Evolutionary conservation across 2,888 invertebrate genomes (phyloP).

Genomic region (Drosophila meridionalis): DNA sequence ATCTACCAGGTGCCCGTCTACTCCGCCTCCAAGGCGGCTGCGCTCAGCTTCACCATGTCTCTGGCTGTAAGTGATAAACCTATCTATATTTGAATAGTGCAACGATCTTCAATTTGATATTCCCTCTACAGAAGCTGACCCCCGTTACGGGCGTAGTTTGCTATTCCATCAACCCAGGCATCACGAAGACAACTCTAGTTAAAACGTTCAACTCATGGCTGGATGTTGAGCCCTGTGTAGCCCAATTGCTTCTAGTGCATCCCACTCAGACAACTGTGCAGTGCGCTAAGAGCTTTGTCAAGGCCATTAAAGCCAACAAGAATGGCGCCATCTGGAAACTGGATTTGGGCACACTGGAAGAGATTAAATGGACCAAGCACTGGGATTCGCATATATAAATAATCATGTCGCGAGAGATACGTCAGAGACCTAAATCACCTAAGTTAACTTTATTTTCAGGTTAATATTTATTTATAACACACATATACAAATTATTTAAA

Average conservation of each 20-base stretch:
- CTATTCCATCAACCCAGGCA: constrained; percentile 72
- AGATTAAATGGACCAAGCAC: constrained; percentile 66
- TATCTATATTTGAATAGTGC: rapidly evolving
- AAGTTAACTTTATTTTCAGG: neutral
- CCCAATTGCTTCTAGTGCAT: constrained; percentile 41
- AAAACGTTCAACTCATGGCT: constrained; percentile 70
- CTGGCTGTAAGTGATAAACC: constrained; percentile 75
- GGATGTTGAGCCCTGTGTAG: constrained; percentile 60
- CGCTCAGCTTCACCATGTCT: constrained; percentile 83
- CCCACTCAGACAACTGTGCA: constrained; percentile 60
- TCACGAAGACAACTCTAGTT: constrained; percentile 62
- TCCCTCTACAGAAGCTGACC: constrained; percentile 52
- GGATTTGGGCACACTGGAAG: constrained; percentile 72
- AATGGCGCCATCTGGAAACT: constrained; percentile 83
- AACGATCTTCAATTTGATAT: no score
- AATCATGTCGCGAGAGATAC: no score
- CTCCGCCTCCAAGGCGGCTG: constrained; percentile 84
- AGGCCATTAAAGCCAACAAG: constrained; percentile 78
- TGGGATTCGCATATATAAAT: constrained; percentile 73
- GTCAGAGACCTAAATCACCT: neutral
- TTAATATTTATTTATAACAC: no score
- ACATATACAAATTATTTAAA: no score
- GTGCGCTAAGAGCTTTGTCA: constrained; percentile 79
- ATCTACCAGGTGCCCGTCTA: constrained; percentile 81
- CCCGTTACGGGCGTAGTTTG: constrained; percentile 66